phyloP scores from a whole-genome alignment of 2,797 vertebrate genomes.

The Schizopygopsis pylzovi region DNA sequence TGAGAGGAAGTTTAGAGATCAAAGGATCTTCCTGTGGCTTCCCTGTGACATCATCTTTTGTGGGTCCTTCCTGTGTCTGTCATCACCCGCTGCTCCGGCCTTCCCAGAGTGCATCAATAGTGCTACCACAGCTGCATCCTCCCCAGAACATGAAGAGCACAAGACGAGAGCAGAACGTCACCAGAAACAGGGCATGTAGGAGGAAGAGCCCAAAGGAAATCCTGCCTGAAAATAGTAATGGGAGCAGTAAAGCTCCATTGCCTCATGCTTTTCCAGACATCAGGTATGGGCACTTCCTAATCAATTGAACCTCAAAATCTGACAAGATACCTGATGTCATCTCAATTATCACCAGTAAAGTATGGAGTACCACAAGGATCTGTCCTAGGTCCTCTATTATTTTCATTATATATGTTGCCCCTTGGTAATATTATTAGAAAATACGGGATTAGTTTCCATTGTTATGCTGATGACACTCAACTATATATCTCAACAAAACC shows the following conservation, averaged over 20 bases:
- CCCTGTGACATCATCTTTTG: conserved; percentile 47
- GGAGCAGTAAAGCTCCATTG: conserved; percentile 57
- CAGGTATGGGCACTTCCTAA: conserved; percentile 45
- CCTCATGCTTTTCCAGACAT: conserved; percentile 65
- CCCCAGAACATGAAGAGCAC: no score
- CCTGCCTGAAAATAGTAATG: conserved; percentile 50
- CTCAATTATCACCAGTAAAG: no score
- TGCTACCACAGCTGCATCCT: conserved; percentile 32
- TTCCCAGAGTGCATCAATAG: conserved; percentile 44
- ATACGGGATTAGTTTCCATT: no score
- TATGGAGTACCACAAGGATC: no score
- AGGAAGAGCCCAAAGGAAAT: conserved; percentile 49
- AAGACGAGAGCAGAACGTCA: background rate
- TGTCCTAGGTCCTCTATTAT: no score
- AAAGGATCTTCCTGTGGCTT: conserved; percentile 50
- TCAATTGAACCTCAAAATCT: background rate
- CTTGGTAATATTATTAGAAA: no score
- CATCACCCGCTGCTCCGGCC: conserved; percentile 27
- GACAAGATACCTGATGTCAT: background rate
- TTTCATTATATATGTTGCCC: no score
- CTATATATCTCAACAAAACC: no score
- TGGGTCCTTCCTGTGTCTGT: conserved; percentile 40
- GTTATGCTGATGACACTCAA: no score
- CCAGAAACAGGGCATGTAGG: conserved; percentile 27
- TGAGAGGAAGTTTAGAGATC: conserved; percentile 34